Base-by-base conservation (phyloP, 2,113 vertebrate genomes). In the Menura novaehollandiae region DNA sequence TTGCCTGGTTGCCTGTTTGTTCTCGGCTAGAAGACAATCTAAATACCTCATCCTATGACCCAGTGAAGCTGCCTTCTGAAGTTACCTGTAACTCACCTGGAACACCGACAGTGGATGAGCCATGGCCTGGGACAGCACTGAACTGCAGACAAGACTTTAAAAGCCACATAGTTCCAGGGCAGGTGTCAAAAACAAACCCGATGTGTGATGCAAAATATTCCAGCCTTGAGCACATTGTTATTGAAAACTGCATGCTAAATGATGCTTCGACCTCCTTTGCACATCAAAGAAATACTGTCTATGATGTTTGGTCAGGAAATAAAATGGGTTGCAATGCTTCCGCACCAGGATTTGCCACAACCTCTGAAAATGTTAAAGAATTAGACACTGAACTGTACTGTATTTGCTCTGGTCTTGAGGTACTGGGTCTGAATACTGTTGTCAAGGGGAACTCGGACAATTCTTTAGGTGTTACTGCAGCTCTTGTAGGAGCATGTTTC, bases 341-440 rank as follows among this genome's bases (percentile, higher is more conserved):
- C 79, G n/a, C 72, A n/a, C 19, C 55, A 27, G 78, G 56, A 67
- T 17, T 44, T 95, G 75, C 51, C 63, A 33, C 43, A 17, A 0
- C 15, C 55, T 51, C 66, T 62, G 55, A 28, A 55, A 43, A 3
- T 49, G 44, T 15, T 37, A 46, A 69, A 51, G 64, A 33, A 44
- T 43, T 26, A 1, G 88, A 85, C 33, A 21, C 59, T 32, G 74
- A 91, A 1, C 20, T 95, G 58, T 91, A 52, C 53, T 81, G 66
- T 9, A 17, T 96, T 52, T 95, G 95, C 49, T 97, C 85, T 89
- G 91, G 39, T 62, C 77, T 97, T 30, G 81, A 95, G 16, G 97
- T 98, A 2, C 97, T 99, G n/a, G 76, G 96, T 37, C 94, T 98
- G 74, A 98, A 92, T 2, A 15, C 21, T 14, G 96, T 81, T 47